Evolutionary conservation across 2,113 vertebrate species (phyloP).

Genomic region (Azemiops feae): DNA sequence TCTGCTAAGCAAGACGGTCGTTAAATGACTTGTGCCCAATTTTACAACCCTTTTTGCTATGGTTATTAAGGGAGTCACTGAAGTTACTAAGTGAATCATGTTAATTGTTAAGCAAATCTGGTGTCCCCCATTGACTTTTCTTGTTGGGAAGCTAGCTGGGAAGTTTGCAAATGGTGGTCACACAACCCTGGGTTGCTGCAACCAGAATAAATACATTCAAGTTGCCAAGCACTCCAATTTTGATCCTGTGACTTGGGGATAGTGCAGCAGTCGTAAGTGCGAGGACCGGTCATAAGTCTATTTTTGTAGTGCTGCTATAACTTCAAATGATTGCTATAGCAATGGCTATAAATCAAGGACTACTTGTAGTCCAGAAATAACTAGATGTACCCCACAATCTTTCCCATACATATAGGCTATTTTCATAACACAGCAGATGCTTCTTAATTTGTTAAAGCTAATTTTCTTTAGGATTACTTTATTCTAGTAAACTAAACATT

Average conservation of each 20-base stretch:
- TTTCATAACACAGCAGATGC: background rate
- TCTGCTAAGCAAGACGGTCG: background rate
- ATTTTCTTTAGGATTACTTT: background rate
- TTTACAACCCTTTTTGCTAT: background rate
- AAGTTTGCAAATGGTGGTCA: background rate
- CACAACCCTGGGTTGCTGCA: background rate
- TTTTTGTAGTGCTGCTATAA: background rate
- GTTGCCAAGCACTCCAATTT: background rate
- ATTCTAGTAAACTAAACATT: background rate
- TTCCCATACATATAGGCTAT: background rate
- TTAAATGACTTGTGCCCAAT: background rate
- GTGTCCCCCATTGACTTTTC: background rate
- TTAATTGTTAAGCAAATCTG: background rate
- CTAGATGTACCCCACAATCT: background rate
- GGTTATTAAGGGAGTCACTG: background rate
- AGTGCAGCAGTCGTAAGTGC: background rate
- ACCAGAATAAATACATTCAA: background rate
- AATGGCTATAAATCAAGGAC: background rate
- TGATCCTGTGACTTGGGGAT: background rate
- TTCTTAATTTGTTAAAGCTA: background rate
- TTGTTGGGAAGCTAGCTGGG: background rate
- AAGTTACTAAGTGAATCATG: background rate
- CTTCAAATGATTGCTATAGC: background rate
- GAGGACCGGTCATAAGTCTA: background rate
- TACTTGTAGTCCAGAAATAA: background rate